Conservation (phyloP, 2,888 invertebrate genomes). For the Ephialtes manifestator region DNA sequence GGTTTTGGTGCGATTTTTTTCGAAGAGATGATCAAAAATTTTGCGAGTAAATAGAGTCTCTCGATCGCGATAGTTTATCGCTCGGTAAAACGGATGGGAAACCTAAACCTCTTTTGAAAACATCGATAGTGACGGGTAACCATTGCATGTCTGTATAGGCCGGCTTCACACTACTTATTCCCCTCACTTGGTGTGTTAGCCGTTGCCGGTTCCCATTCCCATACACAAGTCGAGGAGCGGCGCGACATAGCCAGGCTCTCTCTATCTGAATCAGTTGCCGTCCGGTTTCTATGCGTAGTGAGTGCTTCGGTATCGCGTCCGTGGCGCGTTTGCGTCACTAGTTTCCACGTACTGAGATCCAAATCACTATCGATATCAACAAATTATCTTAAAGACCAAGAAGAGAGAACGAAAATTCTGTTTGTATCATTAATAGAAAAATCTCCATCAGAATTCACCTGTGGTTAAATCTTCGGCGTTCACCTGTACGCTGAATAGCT, state of each 20-base stretch:
- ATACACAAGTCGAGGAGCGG: neutral
- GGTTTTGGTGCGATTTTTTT: too few relatives aligned
- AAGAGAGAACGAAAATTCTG: neutral
- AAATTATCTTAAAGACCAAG: conserved; percentile 24
- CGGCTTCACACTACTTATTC: conserved; percentile 12
- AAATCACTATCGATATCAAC: conserved; percentile 24
- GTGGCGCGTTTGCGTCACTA: neutral
- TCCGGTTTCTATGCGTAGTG: conserved; percentile 44
- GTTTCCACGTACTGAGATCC: neutral
- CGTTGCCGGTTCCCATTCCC: conserved; percentile 40
- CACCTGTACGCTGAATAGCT: neutral
- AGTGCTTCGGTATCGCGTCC: conserved; percentile 39
- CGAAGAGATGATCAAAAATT: too few relatives aligned
- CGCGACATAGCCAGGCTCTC: conserved; percentile 18
- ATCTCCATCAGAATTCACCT: neutral
- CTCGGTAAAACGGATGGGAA: neutral
- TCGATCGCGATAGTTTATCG: neutral
- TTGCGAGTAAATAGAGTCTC: too few relatives aligned
- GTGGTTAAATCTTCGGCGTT: neutral
- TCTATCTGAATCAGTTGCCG: conserved; percentile 55
- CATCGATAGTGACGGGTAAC: neutral
- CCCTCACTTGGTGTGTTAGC: conserved; percentile 26
- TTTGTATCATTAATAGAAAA: neutral
- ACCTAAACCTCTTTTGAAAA: conserved; percentile 4
- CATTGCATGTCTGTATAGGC: neutral